phyloP scores from a whole-genome alignment of 2,113 vertebrate species.

The Malurus cyaneus region DNA sequence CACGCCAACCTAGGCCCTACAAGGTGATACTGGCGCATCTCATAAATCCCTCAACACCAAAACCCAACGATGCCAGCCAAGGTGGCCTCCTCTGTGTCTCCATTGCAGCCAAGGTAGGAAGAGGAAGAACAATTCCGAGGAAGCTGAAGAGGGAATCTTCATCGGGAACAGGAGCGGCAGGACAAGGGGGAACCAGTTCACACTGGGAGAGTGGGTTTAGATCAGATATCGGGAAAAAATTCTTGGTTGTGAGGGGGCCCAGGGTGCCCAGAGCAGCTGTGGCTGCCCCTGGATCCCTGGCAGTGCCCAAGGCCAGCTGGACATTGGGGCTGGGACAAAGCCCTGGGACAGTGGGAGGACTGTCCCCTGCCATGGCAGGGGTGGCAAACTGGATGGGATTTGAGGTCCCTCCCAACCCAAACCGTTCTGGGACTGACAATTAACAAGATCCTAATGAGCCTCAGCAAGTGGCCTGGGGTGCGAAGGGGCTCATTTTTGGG shows the following conservation, averaged over 20 bases:
- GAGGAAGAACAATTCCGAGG: not conserved
- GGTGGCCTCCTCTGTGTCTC: rapidly evolving
- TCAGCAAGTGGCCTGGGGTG: not conserved
- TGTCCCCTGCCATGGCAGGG: not conserved
- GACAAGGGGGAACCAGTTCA: not conserved
- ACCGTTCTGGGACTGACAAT: not conserved
- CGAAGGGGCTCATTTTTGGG: not conserved
- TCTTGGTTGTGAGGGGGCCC: not conserved
- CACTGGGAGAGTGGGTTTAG: not conserved
- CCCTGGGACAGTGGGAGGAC: not conserved
- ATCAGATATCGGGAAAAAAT: no score
- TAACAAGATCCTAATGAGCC: not conserved
- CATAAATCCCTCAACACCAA: rapidly evolving
- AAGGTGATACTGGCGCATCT: not conserved
- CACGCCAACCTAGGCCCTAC: rapidly evolving
- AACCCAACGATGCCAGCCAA: not conserved
- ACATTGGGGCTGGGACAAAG: rapidly evolving
- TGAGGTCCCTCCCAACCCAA: not conserved
- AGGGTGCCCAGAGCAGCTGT: not conserved
- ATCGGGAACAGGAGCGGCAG: not conserved
- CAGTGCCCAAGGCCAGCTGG: not conserved
- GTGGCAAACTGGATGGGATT: rapidly evolving
- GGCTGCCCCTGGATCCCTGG: not conserved
- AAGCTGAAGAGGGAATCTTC: not conserved
- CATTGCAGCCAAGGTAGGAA: not conserved